These are phyloP conservation scores for Chondrilla cf. caribensis DNA, from an alignment of 37 sponge, comb jelly and placozoan genomes.

Conservation along the genomic window DNA sequence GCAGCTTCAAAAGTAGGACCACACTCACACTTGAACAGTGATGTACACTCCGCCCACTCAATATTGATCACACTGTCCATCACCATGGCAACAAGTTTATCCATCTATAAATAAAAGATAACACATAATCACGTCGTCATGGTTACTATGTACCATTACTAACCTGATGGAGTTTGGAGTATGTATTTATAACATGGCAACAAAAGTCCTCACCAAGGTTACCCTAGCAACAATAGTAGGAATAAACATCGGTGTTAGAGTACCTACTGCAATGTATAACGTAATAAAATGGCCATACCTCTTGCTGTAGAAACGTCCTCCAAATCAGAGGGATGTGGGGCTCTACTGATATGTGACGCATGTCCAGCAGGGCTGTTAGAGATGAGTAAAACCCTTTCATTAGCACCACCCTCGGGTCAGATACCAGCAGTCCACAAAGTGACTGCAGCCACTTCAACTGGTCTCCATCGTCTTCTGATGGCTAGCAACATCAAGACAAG, in stretches of 20 bases:
- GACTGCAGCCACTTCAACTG: conserved; percentile 9
- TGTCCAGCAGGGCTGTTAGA: background rate
- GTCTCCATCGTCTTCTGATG: background rate
- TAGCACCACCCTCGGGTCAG: background rate
- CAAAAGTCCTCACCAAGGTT: background rate
- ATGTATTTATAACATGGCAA: background rate
- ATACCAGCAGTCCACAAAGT: background rate
- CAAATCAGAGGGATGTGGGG: background rate
- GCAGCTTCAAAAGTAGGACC: background rate
- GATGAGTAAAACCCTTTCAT: conserved; percentile 6
- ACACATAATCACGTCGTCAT: background rate
- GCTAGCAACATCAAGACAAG: background rate
- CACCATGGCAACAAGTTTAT: conserved; percentile 1
- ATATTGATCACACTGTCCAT: background rate
- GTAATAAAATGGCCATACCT: background rate
- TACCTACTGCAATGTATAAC: background rate
- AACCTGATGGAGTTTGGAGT: conserved; percentile 23
- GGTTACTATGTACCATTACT: background rate
- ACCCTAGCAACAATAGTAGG: background rate
- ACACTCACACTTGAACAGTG: too few species aligned
- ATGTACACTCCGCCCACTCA: background rate
- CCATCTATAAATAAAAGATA: background rate
- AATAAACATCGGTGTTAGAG: too few species aligned
- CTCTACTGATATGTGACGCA: background rate
- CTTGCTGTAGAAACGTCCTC: background rate